Evolutionary conservation across 2,113 vertebrate genomes (phyloP), one percentile per base, ranked within the genome.

Genomic region (Pristiophorus japonicus): DNA sequence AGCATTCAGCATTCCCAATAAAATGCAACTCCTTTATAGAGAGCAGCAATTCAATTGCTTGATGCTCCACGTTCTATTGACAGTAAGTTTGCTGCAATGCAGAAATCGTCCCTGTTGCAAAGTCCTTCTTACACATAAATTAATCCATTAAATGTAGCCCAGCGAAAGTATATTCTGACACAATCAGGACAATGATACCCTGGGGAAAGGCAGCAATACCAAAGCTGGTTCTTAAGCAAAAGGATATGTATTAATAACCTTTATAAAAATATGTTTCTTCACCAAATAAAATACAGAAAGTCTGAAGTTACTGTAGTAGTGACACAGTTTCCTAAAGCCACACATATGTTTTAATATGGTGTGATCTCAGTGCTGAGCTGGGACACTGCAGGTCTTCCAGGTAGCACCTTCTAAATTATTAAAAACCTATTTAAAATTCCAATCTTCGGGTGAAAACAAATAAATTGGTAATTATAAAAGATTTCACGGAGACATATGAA

Each of bases 91-190:
- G 27, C 63, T 90, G 87, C 87, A 90, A 59, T 90, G 87, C 87
- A 90, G 87, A 90, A 90, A 81, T 22, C 4, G 4, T 45, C n/a
- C 38, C 75, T 30, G 3, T 88, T 63, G 62, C 38, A 42, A 65
- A 65, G n/a, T 24, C n/a, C 34, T 27, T 94, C 67, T 22, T 45
- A 22, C 38, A 42, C 6, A 45, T 27, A 66, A 67, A 94, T 65
- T 20, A 67, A 94, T 94, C 91, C 63, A 94, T 45, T 94, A 94
- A 94, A 67, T 94, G 38, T 42, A 94, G 63, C 91, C 62, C 63
- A 90, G 51, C 4, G 51, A 59, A 90, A 90, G 27, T 51, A 90
- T 59, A 90, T 90, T 59, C 51, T 90, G 87, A 90, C 30, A 45
- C 91, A 94, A 94, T 94, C 62, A 66, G 38, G 62, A 94, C 91